Base-by-base conservation (phyloP, 1,140 invertebrate species). In the Drusus annulatus region DNA sequence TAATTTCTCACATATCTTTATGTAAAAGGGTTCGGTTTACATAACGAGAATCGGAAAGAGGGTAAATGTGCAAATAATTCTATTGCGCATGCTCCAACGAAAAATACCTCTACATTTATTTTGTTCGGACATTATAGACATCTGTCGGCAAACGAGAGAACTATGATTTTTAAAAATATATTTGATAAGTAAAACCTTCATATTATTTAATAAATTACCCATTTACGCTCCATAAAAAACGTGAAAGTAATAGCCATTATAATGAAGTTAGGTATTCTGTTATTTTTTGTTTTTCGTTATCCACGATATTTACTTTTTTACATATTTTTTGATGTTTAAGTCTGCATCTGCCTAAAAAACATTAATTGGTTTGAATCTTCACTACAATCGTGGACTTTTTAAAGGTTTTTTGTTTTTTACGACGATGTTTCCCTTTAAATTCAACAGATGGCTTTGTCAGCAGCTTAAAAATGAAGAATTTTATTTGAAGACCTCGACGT, bases 1-100 rank as follows among this genome's bases (percentile, higher is more conserved):
- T 81, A 81, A 81, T 81, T 81, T 81, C 80, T 63, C 79, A 80
- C 80, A 81, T 78, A 73, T 80, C 81, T 78, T 76, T 83, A 83
- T 83, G 81, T 83, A 83, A 80, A 83, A 83, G 79, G 81, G 81
- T 80, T 83, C 79, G 74, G 69, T 65, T 65, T 74, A 62, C 80
- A 78, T 77, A 76, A 78, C 62, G 56, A 76, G 76, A 36, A 36
- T 51, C 78, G 62, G 54, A 78, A 63, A 54, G 68, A 36, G 60
- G 78, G 78, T 76, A 63, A 52, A 76, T 76, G 31, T 60, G 58
- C 74, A 63, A 76, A 51, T 63, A 36, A 62, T 36, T 45, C 10
- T 63, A 51, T 45, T 76, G 74, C 74, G 74, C 74, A 76, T 63
- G 58, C 56, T 8, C 36, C 2, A 3, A 17, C 4, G 21, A 16